Evolutionary conservation across 2,797 vertebrate species (phyloP), one percentile per base, ranked within the genome.

Genomic region (Gobionotothen gibberifrons): DNA sequence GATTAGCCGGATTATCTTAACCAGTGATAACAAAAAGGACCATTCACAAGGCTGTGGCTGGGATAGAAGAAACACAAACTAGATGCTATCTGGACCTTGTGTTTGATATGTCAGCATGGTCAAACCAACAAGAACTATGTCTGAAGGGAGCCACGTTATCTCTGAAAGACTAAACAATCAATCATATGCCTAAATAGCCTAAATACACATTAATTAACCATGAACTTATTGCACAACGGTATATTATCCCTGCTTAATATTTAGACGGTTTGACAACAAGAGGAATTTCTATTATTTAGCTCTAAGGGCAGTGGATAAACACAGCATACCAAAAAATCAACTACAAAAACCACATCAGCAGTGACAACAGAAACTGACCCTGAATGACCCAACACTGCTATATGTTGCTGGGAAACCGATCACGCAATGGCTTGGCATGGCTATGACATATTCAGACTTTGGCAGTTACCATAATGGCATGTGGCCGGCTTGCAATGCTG

Each of bases 1-100:
- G 66, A 91, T 90, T 84, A 87, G 58, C 81, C 16, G 3, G 66
- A 72, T 79, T 75, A 71, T 85, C 78, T 83, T 56, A 85, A 58
- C 65, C 81, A 67, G 52, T 61, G 65, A 85, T 78, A 86, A 79
- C 60, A 75, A 43, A 64, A 32, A 4, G 3, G 22, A 56, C 8
- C 43, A 62, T 57, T 19, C 22, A 51, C 54, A 69, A 66, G 42
- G 17, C 59, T 48, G 42, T 7, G 43, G 46, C 49, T 36, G 16
- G 26, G 47, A 56, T 2, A 73, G 19, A 54, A 53, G 32, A 61
- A 72, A 76, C 64, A 60, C 21, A 16, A 47, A 54, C 26, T 17
- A 39, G 49, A 15, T 39, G 36, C 43, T 47, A 15, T 39, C 22
- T 26, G 36, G n/a, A 66, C 32, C 22, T 76, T 36, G 7, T 73